Evolutionary conservation across 2,888 invertebrate genomes (phyloP), one percentile per base, ranked within the genome.

Genomic region (Sacculina carcini): DNA sequence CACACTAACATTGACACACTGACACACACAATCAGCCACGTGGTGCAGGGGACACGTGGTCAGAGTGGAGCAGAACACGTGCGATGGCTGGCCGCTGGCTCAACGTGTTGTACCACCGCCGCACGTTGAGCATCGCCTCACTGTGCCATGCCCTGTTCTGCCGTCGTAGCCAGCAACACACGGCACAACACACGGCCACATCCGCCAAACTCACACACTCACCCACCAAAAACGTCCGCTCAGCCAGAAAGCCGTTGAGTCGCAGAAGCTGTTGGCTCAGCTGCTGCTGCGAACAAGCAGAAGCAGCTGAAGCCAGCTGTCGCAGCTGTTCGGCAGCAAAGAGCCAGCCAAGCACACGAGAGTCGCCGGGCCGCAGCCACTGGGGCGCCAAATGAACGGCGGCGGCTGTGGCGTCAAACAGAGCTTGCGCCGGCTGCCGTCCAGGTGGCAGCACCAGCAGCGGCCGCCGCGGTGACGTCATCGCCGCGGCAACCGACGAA

Each of bases 131-230:
- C 51, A 61, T 63, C n/a, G n/a, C n/a, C n/a, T n/a, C n/a, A n/a
- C n/a, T n/a, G n/a, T n/a, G n/a, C n/a, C n/a, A n/a, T n/a, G n/a
- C n/a, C n/a, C n/a, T n/a, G n/a, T n/a, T n/a, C n/a, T n/a, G n/a
- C n/a, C n/a, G n/a, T n/a, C n/a, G n/a, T n/a, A n/a, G n/a, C n/a
- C n/a, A n/a, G n/a, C n/a, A n/a, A n/a, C n/a, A n/a, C n/a, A 68
- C 54, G 5, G 57, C 50, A 42, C 57, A 55, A 53, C 66, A 66
- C 19, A 67, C 55, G 14, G 60, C 57, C 31, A 70, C 58, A 58
- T 70, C 70, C 9, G 67, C 70, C 52, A 69, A 59, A 23, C 65
- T 64, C 9, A 68, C 56, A 51, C 63, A 60, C 56, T 69, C 67
- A 3, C 62, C 64, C 3, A 67, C 65, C 10, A 70, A 58, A 57